phyloP scores from a whole-genome alignment of 2,888 invertebrate genomes.

The Conchocele bisecta region DNA sequence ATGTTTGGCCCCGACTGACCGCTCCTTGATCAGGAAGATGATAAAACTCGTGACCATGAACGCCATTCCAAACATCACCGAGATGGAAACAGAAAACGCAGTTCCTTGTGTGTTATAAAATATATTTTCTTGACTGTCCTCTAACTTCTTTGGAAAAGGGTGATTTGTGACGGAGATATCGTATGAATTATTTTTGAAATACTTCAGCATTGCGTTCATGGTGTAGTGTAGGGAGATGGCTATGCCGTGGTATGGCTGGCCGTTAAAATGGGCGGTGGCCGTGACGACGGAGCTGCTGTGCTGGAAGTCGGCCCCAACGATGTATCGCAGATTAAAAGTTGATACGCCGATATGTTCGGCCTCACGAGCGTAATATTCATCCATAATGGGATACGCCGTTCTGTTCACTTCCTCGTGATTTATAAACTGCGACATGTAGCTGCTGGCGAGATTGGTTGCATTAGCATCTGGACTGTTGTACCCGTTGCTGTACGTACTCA shows the following conservation, averaged over 20 bases:
- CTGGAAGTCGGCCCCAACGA: constrained; percentile 76
- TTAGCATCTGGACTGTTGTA: not conserved
- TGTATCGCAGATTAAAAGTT: constrained; percentile 77
- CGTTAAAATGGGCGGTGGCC: constrained; percentile 90
- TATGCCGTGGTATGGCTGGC: constrained; percentile 90
- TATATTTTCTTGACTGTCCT: constrained; percentile 49
- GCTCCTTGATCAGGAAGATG: constrained; percentile 77
- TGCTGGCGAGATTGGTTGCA: constrained; percentile 16
- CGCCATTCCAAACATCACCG: constrained; percentile 77
- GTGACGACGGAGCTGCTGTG: constrained; percentile 81
- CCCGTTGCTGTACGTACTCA: constrained; percentile 53
- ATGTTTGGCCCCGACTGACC: constrained; percentile 73
- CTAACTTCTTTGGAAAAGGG: constrained; percentile 59
- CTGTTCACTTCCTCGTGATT: constrained; percentile 13
- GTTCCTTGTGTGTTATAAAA: constrained; percentile 51
- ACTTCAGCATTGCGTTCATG: constrained; percentile 66
- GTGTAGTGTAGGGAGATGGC: constrained; percentile 86
- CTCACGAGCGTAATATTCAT: constrained; percentile 58
- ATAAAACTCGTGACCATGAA: constrained; percentile 78
- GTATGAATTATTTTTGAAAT: constrained; percentile 39
- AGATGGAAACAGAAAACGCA: constrained; percentile 70
- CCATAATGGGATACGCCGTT: constrained; percentile 33
- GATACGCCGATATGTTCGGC: constrained; percentile 72
- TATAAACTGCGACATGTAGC: constrained; percentile 31
- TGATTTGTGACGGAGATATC: constrained; percentile 57